Conservation (phyloP, 2,113 vertebrate species). For the Collichthys lucidus region DNA sequence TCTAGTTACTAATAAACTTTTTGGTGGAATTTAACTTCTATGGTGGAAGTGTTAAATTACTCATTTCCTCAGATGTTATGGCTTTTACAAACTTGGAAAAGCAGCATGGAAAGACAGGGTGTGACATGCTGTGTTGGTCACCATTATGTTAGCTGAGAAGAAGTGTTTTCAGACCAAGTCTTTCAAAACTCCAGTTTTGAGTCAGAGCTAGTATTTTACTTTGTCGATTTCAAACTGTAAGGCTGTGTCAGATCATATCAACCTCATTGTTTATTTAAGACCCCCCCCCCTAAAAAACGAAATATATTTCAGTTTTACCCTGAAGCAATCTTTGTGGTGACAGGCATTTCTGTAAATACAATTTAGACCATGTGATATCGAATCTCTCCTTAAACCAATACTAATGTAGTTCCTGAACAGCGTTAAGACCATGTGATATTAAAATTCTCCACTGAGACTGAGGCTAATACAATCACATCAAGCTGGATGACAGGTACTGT, state of each 20-base stretch:
- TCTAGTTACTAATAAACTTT: conserved; percentile 5
- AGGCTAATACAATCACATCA: background rate
- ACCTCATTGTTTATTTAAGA: background rate
- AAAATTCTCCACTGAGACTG: background rate
- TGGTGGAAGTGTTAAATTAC: background rate
- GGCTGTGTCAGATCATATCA: background rate
- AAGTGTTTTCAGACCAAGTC: background rate
- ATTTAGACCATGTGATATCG: conserved; percentile 8
- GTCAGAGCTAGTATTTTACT: background rate
- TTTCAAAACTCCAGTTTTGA: background rate
- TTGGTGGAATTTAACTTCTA: background rate
- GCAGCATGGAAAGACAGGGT: background rate
- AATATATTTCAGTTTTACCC: background rate
- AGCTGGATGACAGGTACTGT: conserved; percentile 4
- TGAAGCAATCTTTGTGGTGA: background rate
- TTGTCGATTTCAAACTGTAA: background rate
- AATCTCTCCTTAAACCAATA: conserved; percentile 14
- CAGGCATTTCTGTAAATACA: background rate
- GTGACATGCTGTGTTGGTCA: background rate
- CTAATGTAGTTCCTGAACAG: conserved; percentile 26
- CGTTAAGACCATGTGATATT: conserved; percentile 1
- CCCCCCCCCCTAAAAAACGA: background rate
- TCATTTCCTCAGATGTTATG: background rate
- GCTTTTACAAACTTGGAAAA: background rate
- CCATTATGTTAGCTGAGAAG: background rate